Base-by-base conservation (phyloP, 2,797 vertebrate genomes). In the Amblyraja radiata region DNA sequence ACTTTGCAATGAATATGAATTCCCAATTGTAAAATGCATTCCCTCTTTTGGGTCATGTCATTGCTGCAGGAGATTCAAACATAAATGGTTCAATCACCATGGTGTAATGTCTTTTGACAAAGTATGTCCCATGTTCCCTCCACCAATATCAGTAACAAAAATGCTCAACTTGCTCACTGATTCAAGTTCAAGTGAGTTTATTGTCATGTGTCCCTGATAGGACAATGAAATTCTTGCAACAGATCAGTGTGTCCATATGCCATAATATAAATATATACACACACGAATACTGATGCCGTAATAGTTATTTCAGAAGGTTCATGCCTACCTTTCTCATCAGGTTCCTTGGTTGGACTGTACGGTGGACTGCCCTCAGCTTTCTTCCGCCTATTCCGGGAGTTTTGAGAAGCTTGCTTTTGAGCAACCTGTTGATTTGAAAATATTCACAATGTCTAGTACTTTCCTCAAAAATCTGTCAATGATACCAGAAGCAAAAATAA, bases 331-430 rank as follows among this genome's bases (percentile, higher is more conserved):
- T 76, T 92, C 39, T 76, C 90, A 28, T 92, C 68, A 92, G 0
- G 6, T 91, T 91, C 90, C 76, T 92, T 92, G 58, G 71, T 76
- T 92, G 90, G 73, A 74, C 73, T 92, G 36, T 58, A 76, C 6
- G 90, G 90, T 16, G 90, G 90, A 76, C 90, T 92, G 39, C 65
- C 23, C 71, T 92, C 90, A 74, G 71, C 90, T 10, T 76, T 92
- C 90, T 92, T 92, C 23, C 90, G 90, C 8, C 90, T 46, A 25
- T 39, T 76, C 76, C 73, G 74, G 23, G 71, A 76, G 90, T 92
- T 74, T 76, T 92, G 90, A 76, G 90, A 76, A 54, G 68, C 65
- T 54, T 92, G 90, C 25, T 88, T 88, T 68, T 88, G 84, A 88
- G 16, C 16, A 88, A 88, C 61, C 84, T 88, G 84, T 23, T 18